A percentile compares a stretch with the other conserved stretches of the same genome.
Evolutionary conservation across 2,797 vertebrate genomes (phyloP).

Genomic region (Pseudochaenichthys georgianus): DNA sequence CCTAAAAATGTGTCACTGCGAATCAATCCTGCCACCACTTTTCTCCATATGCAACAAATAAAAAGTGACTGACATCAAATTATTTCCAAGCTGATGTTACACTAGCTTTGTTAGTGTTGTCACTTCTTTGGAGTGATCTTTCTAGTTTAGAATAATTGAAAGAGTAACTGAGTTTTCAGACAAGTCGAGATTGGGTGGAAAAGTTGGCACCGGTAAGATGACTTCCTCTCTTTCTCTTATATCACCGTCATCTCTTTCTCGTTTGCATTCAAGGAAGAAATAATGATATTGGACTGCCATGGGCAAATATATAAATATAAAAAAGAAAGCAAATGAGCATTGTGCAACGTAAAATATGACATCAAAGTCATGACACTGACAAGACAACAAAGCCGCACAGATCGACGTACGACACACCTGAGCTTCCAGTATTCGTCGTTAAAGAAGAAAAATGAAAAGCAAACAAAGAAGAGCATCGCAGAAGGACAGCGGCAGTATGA

Average conservation of each 20-base stretch:
- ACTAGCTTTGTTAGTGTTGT: slow-evolving; percentile 81
- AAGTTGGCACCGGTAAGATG: slow-evolving; percentile 50
- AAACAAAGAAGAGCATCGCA: slow-evolving; percentile 28
- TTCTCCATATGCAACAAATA: slow-evolving; percentile 73
- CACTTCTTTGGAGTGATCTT: slow-evolving; percentile 72
- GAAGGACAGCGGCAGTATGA: slow-evolving; percentile 59
- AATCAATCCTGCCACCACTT: slow-evolving; percentile 64
- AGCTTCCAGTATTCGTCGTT: slow-evolving; percentile 71
- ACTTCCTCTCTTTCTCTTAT: slow-evolving; percentile 34
- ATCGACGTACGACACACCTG: slow-evolving; percentile 72
- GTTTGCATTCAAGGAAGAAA: slow-evolving; percentile 55
- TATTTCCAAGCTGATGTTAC: slow-evolving; percentile 81
- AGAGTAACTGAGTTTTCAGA: slow-evolving; percentile 79
- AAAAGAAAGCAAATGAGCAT: slow-evolving; percentile 65
- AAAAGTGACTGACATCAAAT: slow-evolving; percentile 84
- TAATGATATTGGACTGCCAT: slow-evolving; percentile 74
- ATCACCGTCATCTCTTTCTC: slow-evolving; percentile 56
- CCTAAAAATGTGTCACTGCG: slow-evolving; percentile 37
- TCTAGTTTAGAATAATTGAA: slow-evolving; percentile 85
- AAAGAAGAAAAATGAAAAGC: slow-evolving; percentile 71
- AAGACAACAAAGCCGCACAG: slow-evolving; percentile 76
- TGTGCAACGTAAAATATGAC: slow-evolving; percentile 66
- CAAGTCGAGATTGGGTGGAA: slow-evolving; percentile 54
- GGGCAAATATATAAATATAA: slow-evolving; percentile 62
- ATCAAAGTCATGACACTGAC: slow-evolving; percentile 80